phyloP scores from a whole-genome alignment of 2,113 vertebrate genomes.

The Parus major region DNA sequence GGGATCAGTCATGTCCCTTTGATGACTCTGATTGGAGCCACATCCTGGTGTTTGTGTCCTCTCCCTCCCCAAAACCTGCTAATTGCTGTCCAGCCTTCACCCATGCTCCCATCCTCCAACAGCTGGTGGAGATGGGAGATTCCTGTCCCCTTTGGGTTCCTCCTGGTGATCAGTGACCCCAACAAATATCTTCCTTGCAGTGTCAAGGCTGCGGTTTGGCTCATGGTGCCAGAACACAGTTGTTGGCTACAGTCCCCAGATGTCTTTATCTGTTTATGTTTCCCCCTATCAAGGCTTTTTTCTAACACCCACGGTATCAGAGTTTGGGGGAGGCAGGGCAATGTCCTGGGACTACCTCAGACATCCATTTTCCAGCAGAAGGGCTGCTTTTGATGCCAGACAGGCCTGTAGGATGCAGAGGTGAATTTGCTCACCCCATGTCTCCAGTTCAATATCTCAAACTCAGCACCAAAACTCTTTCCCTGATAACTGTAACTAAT shows the following conservation, averaged over 20 bases:
- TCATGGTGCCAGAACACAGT: neutral
- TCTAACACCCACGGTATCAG: neutral
- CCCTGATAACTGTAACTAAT: slow-evolving; percentile 28
- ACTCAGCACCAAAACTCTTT: slow-evolving; percentile 16
- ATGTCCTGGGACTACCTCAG: neutral
- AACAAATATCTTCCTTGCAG: neutral
- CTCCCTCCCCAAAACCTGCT: neutral
- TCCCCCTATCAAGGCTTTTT: slow-evolving; percentile 32
- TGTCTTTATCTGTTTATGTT: slow-evolving; percentile 38
- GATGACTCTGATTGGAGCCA: accelerated
- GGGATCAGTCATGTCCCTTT: neutral
- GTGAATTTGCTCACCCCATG: neutral
- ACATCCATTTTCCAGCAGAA: slow-evolving; percentile 12
- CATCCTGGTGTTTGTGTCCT: neutral
- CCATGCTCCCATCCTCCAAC: neutral
- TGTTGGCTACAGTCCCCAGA: slow-evolving; percentile 29
- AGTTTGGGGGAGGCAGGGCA: neutral
- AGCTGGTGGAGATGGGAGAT: neutral
- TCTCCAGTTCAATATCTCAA: neutral
- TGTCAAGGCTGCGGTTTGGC: neutral
- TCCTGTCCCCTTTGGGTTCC: neutral
- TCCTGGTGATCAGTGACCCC: neutral
- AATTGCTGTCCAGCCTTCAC: accelerated
- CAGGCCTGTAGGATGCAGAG: neutral
- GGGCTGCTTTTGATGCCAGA: neutral